Evolutionary conservation across 2,797 vertebrate genomes (phyloP).

Genomic region (Danio jaintianensis): DNA sequence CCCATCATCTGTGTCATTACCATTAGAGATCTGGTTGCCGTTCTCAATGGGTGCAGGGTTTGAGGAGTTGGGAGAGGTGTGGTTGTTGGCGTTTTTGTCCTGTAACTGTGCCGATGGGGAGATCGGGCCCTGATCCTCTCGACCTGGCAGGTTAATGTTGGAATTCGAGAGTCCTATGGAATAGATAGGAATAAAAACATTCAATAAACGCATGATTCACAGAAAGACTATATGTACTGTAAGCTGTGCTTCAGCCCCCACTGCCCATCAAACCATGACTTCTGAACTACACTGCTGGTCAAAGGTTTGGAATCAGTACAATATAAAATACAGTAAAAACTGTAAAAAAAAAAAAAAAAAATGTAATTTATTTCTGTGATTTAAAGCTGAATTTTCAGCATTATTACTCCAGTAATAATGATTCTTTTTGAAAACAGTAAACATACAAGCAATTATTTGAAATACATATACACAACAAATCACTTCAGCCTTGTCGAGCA

Average conservation of each 20-base stretch:
- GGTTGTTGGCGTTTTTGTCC: constrained; percentile 96
- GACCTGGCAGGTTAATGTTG: constrained; percentile 89
- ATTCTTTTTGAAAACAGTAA: too few species aligned
- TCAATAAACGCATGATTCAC: background rate
- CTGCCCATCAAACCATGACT: background rate
- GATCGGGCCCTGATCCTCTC: constrained; percentile 82
- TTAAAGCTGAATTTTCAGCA: too few species aligned
- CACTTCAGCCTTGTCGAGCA: too few species aligned
- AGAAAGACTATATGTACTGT: background rate
- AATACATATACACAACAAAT: too few species aligned
- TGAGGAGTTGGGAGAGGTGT: constrained; percentile 77
- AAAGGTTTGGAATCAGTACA: too few species aligned
- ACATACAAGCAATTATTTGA: too few species aligned
- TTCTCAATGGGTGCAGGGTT: constrained; percentile 85
- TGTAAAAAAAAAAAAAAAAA: too few species aligned
- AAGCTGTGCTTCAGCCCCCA: background rate
- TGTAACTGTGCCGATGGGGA: constrained; percentile 83
- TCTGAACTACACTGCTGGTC: background rate
- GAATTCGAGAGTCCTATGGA: constrained; percentile 85
- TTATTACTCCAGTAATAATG: too few species aligned
- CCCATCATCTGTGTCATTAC: constrained; percentile 72
- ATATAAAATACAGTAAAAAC: too few species aligned
- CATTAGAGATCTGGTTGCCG: constrained; percentile 91
- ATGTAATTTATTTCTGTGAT: too few species aligned
- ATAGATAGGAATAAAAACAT: constrained; percentile 6